Percentiles rank a stretch among this genome's conserved stretches.
phyloP scores from a whole-genome alignment of 2,113 vertebrate species.

The Cynoglossus semilaevis region DNA sequence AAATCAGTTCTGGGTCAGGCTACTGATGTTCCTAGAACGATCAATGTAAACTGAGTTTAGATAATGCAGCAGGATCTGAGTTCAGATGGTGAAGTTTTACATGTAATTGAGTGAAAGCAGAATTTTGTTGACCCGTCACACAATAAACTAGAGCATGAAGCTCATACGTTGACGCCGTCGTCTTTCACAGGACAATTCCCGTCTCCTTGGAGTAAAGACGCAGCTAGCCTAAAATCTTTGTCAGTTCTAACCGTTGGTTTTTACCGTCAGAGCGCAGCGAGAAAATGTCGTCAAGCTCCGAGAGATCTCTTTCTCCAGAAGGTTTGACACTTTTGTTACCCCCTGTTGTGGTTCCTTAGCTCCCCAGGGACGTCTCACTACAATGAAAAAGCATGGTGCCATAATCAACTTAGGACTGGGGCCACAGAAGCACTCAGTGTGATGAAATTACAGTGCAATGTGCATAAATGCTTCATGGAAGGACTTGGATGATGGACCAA shows the following conservation, averaged over 20 bases:
- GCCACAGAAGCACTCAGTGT: conserved; percentile 67
- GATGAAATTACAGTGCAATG: conserved; percentile 62
- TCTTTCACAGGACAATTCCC: conserved; percentile 30
- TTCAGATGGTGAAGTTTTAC: conserved; percentile 20
- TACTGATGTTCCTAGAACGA: conserved; percentile 25
- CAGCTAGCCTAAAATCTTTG: conserved; percentile 16
- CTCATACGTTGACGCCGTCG: conserved; percentile 8
- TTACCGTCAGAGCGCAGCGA: conserved; percentile 46
- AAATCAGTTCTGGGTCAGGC: conserved; percentile 25
- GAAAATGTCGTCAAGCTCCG: conserved; percentile 41
- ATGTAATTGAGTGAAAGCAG: conserved; percentile 29
- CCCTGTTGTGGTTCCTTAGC: conserved; percentile 44
- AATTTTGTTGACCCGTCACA: conserved; percentile 11
- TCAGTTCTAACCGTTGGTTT: conserved; percentile 52
- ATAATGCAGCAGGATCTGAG: conserved; percentile 37
- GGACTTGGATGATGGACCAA: conserved; percentile 33
- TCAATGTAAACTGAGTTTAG: conserved; percentile 65
- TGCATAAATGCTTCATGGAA: conserved; percentile 33
- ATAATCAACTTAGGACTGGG: conserved; percentile 72
- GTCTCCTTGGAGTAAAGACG: conserved; percentile 31
- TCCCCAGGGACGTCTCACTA: conserved; percentile 64
- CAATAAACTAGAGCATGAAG: conserved; percentile 21
- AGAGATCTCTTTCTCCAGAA: conserved; percentile 48
- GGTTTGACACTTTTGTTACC: conserved; percentile 73
- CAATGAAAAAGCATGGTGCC: conserved; percentile 53